Conservation (phyloP, 2,797 vertebrate species). For the Gobio occitaniae region DNA sequence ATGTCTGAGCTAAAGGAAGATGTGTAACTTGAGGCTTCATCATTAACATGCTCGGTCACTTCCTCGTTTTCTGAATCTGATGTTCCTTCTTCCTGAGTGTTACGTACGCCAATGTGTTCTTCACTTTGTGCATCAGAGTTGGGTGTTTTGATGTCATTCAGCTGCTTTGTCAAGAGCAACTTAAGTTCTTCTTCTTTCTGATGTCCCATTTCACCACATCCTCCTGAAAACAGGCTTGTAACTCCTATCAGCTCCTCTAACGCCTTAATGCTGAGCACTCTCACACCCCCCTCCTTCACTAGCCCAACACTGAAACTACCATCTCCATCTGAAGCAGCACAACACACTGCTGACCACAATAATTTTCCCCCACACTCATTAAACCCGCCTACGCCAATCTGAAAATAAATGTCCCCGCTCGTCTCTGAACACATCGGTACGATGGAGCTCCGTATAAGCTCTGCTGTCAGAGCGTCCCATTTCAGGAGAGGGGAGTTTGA, state of each 20-base stretch:
- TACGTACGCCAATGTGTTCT: not conserved
- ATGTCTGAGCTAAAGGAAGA: slow-evolving; percentile 39
- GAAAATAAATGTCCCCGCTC: slow-evolving; percentile 75
- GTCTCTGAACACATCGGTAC: slow-evolving; percentile 68
- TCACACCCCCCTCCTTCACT: slow-evolving; percentile 67
- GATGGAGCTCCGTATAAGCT: slow-evolving; percentile 67
- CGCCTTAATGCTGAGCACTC: slow-evolving; percentile 70
- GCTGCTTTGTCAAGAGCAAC: slow-evolving; percentile 38
- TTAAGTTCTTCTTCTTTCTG: slow-evolving; percentile 36
- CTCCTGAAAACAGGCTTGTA: slow-evolving; percentile 73
- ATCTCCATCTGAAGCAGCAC: slow-evolving; percentile 56
- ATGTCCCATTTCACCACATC: slow-evolving; percentile 65
- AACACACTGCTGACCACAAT: slow-evolving; percentile 65
- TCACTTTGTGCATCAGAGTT: slow-evolving; percentile 36
- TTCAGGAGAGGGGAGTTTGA: slow-evolving; percentile 64
- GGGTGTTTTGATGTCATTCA: slow-evolving; percentile 27
- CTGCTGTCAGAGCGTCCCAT: slow-evolving; percentile 73
- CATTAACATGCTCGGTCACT: slow-evolving; percentile 16
- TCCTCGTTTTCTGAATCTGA: slow-evolving; percentile 26
- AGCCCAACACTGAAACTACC: slow-evolving; percentile 73
- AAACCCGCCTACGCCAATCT: slow-evolving; percentile 68
- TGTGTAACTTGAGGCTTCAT: slow-evolving; percentile 8
- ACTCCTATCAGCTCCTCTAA: slow-evolving; percentile 73
- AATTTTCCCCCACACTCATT: slow-evolving; percentile 47
- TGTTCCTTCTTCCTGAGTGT: not conserved